Evolutionary conservation across 2,797 vertebrate species (phyloP).

Genomic region (Labroides dimidiatus): DNA sequence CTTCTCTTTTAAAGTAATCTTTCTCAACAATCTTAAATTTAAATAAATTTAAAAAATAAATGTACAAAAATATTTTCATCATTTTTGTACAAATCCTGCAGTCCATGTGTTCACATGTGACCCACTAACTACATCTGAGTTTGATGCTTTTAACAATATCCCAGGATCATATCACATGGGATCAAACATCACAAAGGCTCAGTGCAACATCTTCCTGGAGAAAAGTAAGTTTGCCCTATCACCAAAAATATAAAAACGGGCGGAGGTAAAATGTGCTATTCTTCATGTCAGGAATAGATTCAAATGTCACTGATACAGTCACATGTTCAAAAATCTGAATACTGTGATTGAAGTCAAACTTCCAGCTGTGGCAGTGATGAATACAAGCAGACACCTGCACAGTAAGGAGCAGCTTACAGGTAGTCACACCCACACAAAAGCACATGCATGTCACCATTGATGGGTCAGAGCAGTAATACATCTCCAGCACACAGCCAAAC

Average conservation of each 20-base stretch:
- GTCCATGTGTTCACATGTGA: neutral
- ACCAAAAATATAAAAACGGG: neutral
- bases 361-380: too few relatives aligned
- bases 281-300: too few relatives aligned
- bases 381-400: too few relatives aligned
- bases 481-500: neutral
- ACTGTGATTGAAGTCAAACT: neutral
- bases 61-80: too few relatives aligned
- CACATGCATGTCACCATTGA: neutral
- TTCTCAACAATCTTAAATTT: too few relatives aligned
- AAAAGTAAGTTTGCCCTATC: neutral
- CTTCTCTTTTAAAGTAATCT: too few relatives aligned
- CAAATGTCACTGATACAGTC: too few relatives aligned
- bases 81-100: neutral
- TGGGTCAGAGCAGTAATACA: neutral
- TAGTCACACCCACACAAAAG: neutral
- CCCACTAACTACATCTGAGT: neutral
- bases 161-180: neutral
- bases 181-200: neutral
- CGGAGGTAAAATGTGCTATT: too few relatives aligned
- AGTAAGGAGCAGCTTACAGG: neutral
- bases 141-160: neutral
- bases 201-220: neutral
- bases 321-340: too few relatives aligned
- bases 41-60: too few relatives aligned